These are phyloP conservation scores for Bimastos eiseni DNA, from an alignment of 2,888 invertebrate genomes.

Conservation along the genomic window DNA sequence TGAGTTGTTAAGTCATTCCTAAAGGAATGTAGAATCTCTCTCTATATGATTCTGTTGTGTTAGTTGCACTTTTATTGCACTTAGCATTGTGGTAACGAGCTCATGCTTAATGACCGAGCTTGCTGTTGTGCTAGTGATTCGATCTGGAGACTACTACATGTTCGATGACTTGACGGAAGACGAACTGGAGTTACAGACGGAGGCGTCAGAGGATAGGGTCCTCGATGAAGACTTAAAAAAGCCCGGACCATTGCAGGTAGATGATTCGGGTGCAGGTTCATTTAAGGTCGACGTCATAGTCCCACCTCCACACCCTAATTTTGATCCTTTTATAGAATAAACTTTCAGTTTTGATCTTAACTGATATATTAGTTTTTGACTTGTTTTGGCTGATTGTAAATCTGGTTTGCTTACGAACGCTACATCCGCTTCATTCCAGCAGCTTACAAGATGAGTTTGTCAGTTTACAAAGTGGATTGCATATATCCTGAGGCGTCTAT, in stretches of 20 bases:
- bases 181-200: slow-evolving; percentile 62
- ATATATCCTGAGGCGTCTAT: no score
- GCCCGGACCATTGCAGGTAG: slow-evolving; percentile 54
- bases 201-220: slow-evolving; percentile 35
- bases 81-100: not conserved
- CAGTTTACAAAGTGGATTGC: not conserved
- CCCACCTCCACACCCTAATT: not conserved
- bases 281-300: not conserved
- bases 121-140: slow-evolving; percentile 75
- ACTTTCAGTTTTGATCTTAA: not conserved
- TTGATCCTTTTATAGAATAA: not conserved
- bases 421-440: not conserved
- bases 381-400: not conserved
- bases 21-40: not conserved
- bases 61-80: not conserved
- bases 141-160: slow-evolving; percentile 99
- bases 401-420: not conserved
- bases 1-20: not conserved
- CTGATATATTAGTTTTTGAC: not conserved
- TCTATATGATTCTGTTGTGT: not conserved
- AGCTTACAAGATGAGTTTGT: not conserved
- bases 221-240: slow-evolving; percentile 43
- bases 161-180: slow-evolving; percentile 86
- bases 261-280: not conserved
- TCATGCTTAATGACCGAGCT: not conserved